phyloP scores from a whole-genome alignment of 2,113 vertebrate genomes.

The Helogale parvula region DNA sequence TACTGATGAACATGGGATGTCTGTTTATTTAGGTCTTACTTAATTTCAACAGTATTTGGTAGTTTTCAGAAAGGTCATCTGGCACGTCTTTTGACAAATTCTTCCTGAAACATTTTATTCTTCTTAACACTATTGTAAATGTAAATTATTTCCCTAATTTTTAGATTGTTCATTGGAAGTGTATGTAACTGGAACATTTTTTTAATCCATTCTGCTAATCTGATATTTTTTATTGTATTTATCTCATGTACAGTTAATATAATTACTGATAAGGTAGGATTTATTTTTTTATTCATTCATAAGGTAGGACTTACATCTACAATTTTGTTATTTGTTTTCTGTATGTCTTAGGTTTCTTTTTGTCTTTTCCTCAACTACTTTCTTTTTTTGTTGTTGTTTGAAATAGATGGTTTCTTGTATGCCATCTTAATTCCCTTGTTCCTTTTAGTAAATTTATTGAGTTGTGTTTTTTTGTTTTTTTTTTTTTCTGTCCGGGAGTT shows the following conservation, averaged over 20 bases:
- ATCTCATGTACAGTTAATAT: background rate
- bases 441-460: background rate
- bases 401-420: background rate
- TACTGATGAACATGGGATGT: background rate
- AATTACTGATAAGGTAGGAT: background rate
- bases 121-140: background rate
- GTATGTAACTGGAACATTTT: background rate
- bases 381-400: background rate
- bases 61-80: slow-evolving; percentile 20
- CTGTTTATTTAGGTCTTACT: background rate
- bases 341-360: background rate
- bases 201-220: background rate
- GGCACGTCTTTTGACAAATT: slow-evolving; percentile 8
- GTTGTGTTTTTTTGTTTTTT: background rate
- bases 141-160: background rate
- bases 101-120: background rate
- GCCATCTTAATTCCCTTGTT: background rate
- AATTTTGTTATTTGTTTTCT: background rate
- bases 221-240: background rate
- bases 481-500: background rate
- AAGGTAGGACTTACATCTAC: background rate
- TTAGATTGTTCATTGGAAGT: background rate
- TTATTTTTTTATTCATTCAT: background rate
- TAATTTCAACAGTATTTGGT: background rate
- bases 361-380: background rate